These are phyloP conservation scores for Ectobius pallidus DNA, from an alignment of 2,888 invertebrate genomes.

Conservation along the genomic window DNA sequence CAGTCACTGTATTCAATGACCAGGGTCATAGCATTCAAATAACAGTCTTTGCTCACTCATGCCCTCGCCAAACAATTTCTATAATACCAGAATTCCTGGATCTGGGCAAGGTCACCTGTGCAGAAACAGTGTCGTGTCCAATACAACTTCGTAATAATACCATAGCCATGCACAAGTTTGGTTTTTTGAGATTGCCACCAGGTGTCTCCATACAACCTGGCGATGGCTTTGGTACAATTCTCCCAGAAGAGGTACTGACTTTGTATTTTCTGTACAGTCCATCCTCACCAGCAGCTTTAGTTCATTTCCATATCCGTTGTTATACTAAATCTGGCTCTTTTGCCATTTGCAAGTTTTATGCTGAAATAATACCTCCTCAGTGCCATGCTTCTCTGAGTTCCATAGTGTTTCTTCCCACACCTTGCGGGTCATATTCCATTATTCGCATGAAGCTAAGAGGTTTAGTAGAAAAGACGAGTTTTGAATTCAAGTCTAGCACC, in stretches of 20 bases:
- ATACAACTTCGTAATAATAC: background rate
- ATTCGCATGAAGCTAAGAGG: background rate
- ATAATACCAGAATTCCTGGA: background rate
- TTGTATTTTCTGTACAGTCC: slow-evolving; percentile 14
- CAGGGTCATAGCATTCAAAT: no score
- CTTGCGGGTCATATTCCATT: background rate
- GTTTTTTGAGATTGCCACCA: background rate
- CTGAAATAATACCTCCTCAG: background rate
- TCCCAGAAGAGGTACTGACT: background rate
- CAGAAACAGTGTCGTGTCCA: background rate
- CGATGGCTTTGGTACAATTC: slow-evolving; percentile 13
- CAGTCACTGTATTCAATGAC: no score
- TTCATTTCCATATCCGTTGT: no score
- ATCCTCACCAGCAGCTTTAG: no score
- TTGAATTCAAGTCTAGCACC: background rate
- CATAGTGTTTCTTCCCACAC: background rate
- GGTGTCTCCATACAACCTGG: slow-evolving; percentile 11
- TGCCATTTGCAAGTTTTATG: background rate
- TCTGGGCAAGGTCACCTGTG: background rate
- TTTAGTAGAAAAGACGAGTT: background rate
- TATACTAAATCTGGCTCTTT: no score
- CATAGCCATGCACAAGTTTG: background rate
- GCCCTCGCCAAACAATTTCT: no score
- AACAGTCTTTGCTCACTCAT: no score
- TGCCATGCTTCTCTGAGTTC: background rate